Evolutionary conservation across 1,140 invertebrate genomes (phyloP), one percentile per base, ranked within the genome.

Genomic region (Pseudomyrmex pallidus): DNA sequence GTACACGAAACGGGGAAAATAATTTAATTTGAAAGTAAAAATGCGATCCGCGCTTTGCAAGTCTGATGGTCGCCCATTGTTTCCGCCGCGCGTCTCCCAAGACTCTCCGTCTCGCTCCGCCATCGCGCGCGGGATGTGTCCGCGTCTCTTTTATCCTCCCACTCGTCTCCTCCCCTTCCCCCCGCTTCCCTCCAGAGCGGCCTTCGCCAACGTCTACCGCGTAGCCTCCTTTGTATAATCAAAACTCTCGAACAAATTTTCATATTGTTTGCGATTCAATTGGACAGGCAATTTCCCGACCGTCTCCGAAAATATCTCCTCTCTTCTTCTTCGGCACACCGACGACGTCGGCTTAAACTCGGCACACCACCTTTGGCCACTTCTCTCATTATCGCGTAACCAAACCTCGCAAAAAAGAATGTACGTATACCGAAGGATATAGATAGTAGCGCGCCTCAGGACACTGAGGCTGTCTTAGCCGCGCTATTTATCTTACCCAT

Each of bases 211-310:
- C 74, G 67, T 86, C 83, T 73, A 77, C 85, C 87, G 35, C 35
- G 83, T 86, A 84, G 83, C 85, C 90, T 92, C 91, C 91, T 93
- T 93, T 94, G 92, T 93, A 93, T 93, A 91, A 93, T 92, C 93
- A 93, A 93, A 94, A 94, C 92, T 94, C 92, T 93, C 89, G 91
- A 93, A 93, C 91, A 93, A 93, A 93, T 94, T 93, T 94, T 94
- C 92, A 93, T 93, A 93, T 93, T 93, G 93, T 94, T 93, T 93
- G 92, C 90, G 91, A 94, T 94, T 94, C 93, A 93, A 93, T 93
- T 93, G 93, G 91, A 92, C 90, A 92, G 90, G 92, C 91, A 93
- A 94, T 93, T 93, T 92, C 91, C 92, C 87, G 90, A 87, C 90
- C 86, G 90, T 91, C 92, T 92, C 92, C 91, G 90, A 90, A 92